Percentiles rank a stretch among this genome's conserved stretches.
Evolutionary conservation across 2,888 invertebrate genomes (phyloP).

Genomic region (Lepidocyrtinus sp.): DNA sequence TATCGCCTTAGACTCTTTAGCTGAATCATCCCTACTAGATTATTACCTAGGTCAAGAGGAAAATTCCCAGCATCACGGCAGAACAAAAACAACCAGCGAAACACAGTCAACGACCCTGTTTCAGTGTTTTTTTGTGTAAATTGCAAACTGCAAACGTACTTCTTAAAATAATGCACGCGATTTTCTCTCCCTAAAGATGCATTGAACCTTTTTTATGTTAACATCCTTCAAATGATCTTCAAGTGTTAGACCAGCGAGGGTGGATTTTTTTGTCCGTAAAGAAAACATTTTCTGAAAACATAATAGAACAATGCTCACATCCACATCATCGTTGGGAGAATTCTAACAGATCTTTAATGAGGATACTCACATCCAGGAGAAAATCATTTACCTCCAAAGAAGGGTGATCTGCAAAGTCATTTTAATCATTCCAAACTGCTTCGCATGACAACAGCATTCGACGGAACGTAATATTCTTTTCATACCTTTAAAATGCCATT

Average conservation of each 20-base stretch:
- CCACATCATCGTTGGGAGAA: no score
- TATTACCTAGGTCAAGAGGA: slow-evolving; percentile 8
- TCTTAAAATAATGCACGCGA: slow-evolving; percentile 10
- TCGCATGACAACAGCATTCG: no score
- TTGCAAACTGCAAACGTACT: no score
- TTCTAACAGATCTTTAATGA: no score
- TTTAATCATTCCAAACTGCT: no score
- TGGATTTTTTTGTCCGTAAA: neutral
- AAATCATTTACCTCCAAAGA: slow-evolving; percentile 5
- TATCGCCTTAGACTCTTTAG: neutral
- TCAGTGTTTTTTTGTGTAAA: neutral
- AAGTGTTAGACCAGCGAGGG: neutral
- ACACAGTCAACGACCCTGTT: slow-evolving; percentile 3
- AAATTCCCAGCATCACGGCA: neutral
- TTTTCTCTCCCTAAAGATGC: neutral
- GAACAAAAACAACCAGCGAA: neutral
- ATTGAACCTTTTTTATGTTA: neutral
- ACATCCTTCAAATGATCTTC: slow-evolving; percentile 13
- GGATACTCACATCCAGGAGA: neutral
- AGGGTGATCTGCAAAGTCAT: no score
- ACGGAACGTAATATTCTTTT: no score
- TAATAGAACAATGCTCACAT: neutral
- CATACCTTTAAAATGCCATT: no score
- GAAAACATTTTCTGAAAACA: neutral
- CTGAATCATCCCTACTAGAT: neutral